phyloP scores from a whole-genome alignment of 2,888 invertebrate species.

The Brachypalpus laphriformis region DNA sequence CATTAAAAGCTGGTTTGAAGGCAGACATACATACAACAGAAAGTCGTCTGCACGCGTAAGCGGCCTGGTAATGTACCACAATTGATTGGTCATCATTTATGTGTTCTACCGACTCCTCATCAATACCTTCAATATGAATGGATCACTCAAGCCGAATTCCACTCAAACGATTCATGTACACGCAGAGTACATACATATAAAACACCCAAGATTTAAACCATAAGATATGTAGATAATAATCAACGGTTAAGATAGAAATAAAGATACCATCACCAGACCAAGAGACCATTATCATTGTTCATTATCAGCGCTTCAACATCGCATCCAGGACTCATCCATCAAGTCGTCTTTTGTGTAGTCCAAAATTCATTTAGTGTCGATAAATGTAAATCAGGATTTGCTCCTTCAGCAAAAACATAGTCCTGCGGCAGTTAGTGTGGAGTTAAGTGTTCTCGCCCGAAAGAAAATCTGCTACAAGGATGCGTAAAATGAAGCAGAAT shows the following conservation, averaged over 20 bases:
- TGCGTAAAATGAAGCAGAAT: neutral
- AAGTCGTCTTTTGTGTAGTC: constrained; percentile 7
- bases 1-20: neutral
- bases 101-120: neutral
- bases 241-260: neutral
- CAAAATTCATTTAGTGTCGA: neutral
- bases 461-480: constrained; percentile 20
- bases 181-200: neutral
- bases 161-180: neutral
- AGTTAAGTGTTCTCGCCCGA: neutral
- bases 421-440: neutral
- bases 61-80: neutral
- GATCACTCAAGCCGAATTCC: neutral
- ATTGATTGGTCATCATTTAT: constrained; percentile 39
- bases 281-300: constrained; percentile 26
- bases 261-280: constrained; percentile 1
- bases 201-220: neutral
- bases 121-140: neutral
- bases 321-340: constrained; percentile 17
- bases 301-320: neutral
- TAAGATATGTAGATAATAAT: neutral
- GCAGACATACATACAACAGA: neutral
- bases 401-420: neutral
- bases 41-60: neutral
- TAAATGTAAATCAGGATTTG: constrained; percentile 25